Percentiles rank a stretch among this genome's conserved stretches.
Evolutionary conservation across 2,888 invertebrate species (phyloP).

Genomic region (Drosophila dives): DNA sequence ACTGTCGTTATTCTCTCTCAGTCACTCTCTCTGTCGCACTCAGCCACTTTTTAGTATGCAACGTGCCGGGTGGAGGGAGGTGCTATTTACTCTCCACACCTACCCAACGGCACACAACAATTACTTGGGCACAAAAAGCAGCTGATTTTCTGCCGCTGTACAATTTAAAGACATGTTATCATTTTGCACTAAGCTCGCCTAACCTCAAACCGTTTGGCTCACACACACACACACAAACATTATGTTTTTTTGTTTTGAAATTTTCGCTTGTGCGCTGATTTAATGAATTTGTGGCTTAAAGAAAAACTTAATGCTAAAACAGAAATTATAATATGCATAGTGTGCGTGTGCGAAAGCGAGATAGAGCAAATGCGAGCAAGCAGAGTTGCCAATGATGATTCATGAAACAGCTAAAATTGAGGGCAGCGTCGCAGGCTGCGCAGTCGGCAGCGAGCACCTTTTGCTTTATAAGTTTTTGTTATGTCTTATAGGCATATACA

Average conservation of each 20-base stretch:
- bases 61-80: constrained; percentile 16
- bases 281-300: constrained; percentile 52
- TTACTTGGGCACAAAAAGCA: constrained; percentile 32
- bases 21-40: background rate
- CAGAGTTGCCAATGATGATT: constrained; percentile 43
- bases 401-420: constrained; percentile 47
- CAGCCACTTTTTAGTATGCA: background rate
- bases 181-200: constrained; percentile 37
- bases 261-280: constrained; percentile 43
- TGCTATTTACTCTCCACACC: constrained; percentile 27
- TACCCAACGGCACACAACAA: constrained; percentile 5
- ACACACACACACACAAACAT: constrained; percentile 12
- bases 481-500: constrained; percentile 23
- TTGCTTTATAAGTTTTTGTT: constrained; percentile 57
- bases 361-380: constrained; percentile 12
- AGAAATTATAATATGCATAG: constrained; percentile 18
- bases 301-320: constrained; percentile 28
- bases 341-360: constrained; percentile 4
- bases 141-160: constrained; percentile 53
- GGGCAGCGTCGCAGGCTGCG: constrained; percentile 45
- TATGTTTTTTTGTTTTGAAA: constrained; percentile 18
- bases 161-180: constrained; percentile 55
- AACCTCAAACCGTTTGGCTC: constrained; percentile 65
- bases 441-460: constrained; percentile 52
- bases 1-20: background rate